Percentiles rank a stretch among this genome's conserved stretches.
phyloP scores from a whole-genome alignment of 2,888 invertebrate species.

The Linnaemya vulpina region DNA sequence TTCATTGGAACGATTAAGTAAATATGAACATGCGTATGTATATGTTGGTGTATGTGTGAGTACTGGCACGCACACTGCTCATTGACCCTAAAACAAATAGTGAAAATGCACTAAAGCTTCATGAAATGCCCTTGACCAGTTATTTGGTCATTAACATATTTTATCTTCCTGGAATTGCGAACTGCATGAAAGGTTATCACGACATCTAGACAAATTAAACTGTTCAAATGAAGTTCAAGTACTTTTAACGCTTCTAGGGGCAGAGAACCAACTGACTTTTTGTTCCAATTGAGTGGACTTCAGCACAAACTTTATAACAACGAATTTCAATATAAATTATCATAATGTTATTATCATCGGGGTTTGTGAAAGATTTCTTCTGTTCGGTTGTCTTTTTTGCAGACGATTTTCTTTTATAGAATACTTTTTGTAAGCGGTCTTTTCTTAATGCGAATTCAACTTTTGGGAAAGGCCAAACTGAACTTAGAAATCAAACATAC shows the following conservation, averaged over 20 bases:
- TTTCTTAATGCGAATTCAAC: too few species aligned
- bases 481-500: too few species aligned
- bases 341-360: too few species aligned
- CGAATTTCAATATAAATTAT: constrained; percentile 34
- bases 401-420: too few species aligned
- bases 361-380: too few species aligned
- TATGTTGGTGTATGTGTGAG: too few species aligned
- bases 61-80: too few species aligned
- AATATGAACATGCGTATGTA: too few species aligned
- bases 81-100: background rate
- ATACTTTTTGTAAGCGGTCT: too few species aligned
- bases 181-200: constrained; percentile 19
- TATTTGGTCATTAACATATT: background rate
- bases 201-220: background rate
- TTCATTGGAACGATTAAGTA: too few species aligned
- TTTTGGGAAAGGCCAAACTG: too few species aligned
- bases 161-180: constrained; percentile 3
- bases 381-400: too few species aligned
- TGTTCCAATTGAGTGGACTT: background rate
- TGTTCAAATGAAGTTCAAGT: background rate
- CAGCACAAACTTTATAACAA: background rate
- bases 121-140: constrained; percentile 49
- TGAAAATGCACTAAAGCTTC: background rate
- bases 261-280: background rate
- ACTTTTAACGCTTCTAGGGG: background rate